Base-by-base conservation (phyloP, 2,888 invertebrate species). In the Caenorhabditis macrosperma region DNA sequence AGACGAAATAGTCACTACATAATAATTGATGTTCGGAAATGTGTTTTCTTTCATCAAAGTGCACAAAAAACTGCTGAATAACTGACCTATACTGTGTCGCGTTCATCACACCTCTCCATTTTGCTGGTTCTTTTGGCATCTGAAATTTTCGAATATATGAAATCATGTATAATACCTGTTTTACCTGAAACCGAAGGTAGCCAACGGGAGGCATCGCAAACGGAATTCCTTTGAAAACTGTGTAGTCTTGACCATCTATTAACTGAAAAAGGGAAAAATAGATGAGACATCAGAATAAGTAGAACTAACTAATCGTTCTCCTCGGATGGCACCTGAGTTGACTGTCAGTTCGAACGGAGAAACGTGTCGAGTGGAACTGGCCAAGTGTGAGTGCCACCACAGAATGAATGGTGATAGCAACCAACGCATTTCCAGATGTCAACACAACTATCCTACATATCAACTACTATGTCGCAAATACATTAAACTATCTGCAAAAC, bases 181-280 rank as follows among this genome's bases (percentile, higher is more conserved):
- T 48, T 61, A 88, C 89, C 81, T 87, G 87, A 84, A 90, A 90
- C 22, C 90, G 82, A 17, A 89, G 83, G 20, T 89, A 86, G 5
- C 90, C 90, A 6, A 90, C 90, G 2, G 90, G 90, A 15, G 90
- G 90, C 50, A 90, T 90, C 1, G 90, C 90, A 74, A 90, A 90
- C 2, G 90, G 90, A 55, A 90, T 90, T 22, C 90, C 90, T 78
- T 90, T 91, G 84, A 90, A 90, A 7, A 88, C 87, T 20, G 88
- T 88, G 71, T 89, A 90, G 68, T 90, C 89, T 78, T 83, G 80
- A 24, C 85, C 82, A 61, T 83, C 79, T 17, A 82, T 76, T 38
- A 81, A 64, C 83, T 82, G 55, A 60, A 85, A 76, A 67, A 0
- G 10, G 24, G 4, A 41, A 0, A 38, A 28, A 26, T 59, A 5